Evolutionary conservation across 2,888 invertebrate genomes (phyloP), one percentile per base, ranked within the genome.

Genomic region (Watsonalla binaria): DNA sequence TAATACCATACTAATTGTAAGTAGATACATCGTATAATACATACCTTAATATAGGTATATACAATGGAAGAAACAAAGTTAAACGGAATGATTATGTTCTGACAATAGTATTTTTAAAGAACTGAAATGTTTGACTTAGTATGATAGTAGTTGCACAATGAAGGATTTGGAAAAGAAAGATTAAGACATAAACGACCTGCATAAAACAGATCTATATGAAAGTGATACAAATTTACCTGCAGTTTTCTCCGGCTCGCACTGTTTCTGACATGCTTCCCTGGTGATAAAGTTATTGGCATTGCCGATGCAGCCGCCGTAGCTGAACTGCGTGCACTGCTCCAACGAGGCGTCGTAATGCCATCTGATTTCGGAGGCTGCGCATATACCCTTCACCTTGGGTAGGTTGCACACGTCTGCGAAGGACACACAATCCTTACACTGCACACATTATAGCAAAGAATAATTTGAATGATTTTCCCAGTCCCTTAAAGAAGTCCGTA

Each of bases 301-400:
- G 47, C 98, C 98, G 54, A 97, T 94, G 77, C 98, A 98, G 2
- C 98, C 98, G 0, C 97, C 95, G 80, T 96, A 98, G 59, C 94
- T 92, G 82, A 99, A 99, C 76, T 96, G 96, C 5, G 94, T 92
- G 77, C 98, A 98, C 33, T 93, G 93, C 66, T 95, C 95, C 46
- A 94, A 92, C 0, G 93, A 93, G 0, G 91, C 78, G 80, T 98
- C 96, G 80, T 94, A 98, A 87, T 96, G 96, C 96, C 96, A 99
- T 54, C 93, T 93, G 11, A 95, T 94, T 72, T 94, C 92, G 78
- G 95, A 95, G 2, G 94, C 94, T 53, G 93, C 92, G 74, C 98
- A 99, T 0, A 96, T 94, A 0, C 98, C 98, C 51, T 93, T 86
- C 51, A 96, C 94, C 79, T 94, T 94, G 0, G 97, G 97, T 54